Percentiles rank a stretch among this genome's conserved stretches.
phyloP scores from a whole-genome alignment of 2,888 invertebrate species.

The Eilema griseolum region DNA sequence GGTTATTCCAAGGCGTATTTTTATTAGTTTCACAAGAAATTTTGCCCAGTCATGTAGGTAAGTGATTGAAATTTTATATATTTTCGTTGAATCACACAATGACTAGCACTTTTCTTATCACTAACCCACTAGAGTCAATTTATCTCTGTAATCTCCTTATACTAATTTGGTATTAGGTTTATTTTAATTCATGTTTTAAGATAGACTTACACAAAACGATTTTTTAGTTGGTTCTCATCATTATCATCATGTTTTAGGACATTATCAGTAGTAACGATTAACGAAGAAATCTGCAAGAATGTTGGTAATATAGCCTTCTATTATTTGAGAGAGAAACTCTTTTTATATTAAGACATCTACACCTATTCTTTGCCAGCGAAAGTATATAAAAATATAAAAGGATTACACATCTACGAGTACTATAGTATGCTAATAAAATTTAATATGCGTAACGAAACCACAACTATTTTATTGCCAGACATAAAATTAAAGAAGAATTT shows the following conservation, averaged over 20 bases:
- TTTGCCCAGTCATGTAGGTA: not conserved
- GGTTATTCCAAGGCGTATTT: not conserved
- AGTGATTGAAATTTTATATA: not conserved
- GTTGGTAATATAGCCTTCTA: too few relatives aligned
- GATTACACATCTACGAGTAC: not conserved
- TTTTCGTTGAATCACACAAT: not conserved
- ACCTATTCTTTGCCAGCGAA: too few relatives aligned
- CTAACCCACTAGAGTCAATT: not conserved
- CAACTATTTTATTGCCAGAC: not conserved
- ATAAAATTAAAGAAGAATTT: not conserved
- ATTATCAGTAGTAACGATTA: too few relatives aligned
- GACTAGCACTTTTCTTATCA: not conserved
- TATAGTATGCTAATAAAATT: not conserved
- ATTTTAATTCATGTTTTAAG: not conserved
- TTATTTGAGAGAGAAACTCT: too few relatives aligned
- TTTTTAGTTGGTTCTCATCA: too few relatives aligned
- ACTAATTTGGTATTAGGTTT: not conserved
- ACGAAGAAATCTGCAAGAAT: too few relatives aligned
- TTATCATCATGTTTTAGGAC: too few relatives aligned
- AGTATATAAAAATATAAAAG: too few relatives aligned
- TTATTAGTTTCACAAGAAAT: not conserved
- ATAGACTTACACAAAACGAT: not conserved
- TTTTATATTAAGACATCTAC: too few relatives aligned
- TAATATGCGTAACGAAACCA: not conserved
- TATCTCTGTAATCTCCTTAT: not conserved